Evolutionary conservation across 2,113 vertebrate genomes (phyloP).

Genomic region (Nycticebus coucang): DNA sequence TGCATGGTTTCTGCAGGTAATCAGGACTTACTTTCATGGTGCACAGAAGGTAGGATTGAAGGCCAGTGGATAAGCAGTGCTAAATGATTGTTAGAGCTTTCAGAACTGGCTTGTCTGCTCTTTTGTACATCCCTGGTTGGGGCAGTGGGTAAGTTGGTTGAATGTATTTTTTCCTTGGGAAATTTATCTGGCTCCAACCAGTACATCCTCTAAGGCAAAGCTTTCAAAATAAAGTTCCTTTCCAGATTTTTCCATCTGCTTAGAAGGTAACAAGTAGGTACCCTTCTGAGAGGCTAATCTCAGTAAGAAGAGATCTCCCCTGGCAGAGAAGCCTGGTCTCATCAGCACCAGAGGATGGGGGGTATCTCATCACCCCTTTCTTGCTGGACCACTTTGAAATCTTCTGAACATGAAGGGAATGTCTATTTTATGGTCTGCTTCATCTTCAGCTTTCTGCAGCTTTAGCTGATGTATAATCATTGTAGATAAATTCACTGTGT

Average conservation of each 20-base stretch:
- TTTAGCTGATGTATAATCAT: neutral
- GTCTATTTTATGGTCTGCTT: neutral
- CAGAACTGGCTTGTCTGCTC: neutral
- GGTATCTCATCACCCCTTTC: neutral
- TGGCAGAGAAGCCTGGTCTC: neutral
- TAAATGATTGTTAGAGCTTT: neutral
- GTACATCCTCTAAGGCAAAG: neutral
- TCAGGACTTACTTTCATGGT: neutral
- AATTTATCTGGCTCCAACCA: neutral
- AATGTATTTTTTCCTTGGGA: neutral
- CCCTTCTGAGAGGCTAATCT: neutral
- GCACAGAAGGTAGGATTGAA: neutral
- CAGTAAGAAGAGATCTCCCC: no score
- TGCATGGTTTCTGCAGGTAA: fast-evolving
- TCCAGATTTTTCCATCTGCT: constrained; percentile 12
- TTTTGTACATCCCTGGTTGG: neutral
- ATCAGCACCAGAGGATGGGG: neutral
- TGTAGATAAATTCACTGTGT: neutral
- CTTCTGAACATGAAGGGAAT: neutral
- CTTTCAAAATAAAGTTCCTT: constrained; percentile 9
- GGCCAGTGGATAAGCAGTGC: fast-evolving
- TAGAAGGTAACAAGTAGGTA: neutral
- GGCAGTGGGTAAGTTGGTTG: neutral
- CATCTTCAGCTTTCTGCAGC: neutral
- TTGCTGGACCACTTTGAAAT: neutral